Percentiles rank a stretch among this genome's conserved stretches.
Evolutionary conservation across 2,113 vertebrate genomes (phyloP).

Genomic region (Argyrosomus japonicus): DNA sequence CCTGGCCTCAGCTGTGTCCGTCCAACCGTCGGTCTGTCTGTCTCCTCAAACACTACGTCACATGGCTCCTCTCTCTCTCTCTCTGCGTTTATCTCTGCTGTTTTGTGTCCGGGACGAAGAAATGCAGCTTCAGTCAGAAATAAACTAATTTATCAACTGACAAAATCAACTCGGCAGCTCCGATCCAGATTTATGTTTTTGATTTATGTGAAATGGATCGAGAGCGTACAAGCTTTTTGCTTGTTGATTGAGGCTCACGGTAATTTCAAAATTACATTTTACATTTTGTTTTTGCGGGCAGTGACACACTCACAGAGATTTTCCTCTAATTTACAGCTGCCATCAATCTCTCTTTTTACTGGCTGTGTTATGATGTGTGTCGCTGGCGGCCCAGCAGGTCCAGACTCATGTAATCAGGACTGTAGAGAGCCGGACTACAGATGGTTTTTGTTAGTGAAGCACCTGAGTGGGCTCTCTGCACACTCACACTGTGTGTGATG

Average conservation of each 20-base stretch:
- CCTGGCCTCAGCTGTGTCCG: slow-evolving; percentile 24
- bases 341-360: slow-evolving; percentile 1
- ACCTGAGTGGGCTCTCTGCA: background rate
- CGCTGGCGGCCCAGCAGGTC: too few species aligned
- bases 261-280: slow-evolving; percentile 9
- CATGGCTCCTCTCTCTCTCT: slow-evolving; percentile 9
- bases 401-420: background rate
- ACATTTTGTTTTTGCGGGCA: slow-evolving; percentile 1
- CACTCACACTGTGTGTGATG: background rate
- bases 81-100: background rate
- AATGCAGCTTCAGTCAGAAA: slow-evolving; percentile 15
- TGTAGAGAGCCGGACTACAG: background rate
- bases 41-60: background rate
- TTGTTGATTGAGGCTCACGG: background rate
- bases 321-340: slow-evolving; percentile 18
- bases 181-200: slow-evolving; percentile 10
- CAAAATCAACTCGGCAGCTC: background rate
- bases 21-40: background rate
- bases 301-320: background rate
- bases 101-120: background rate
- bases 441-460: slow-evolving; percentile 12
- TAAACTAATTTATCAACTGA: slow-evolving; percentile 1
- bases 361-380: too few species aligned
- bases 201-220: background rate
- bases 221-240: background rate